Evolutionary conservation across 2,797 vertebrate genomes (phyloP).

Genomic region (Esox lucius): DNA sequence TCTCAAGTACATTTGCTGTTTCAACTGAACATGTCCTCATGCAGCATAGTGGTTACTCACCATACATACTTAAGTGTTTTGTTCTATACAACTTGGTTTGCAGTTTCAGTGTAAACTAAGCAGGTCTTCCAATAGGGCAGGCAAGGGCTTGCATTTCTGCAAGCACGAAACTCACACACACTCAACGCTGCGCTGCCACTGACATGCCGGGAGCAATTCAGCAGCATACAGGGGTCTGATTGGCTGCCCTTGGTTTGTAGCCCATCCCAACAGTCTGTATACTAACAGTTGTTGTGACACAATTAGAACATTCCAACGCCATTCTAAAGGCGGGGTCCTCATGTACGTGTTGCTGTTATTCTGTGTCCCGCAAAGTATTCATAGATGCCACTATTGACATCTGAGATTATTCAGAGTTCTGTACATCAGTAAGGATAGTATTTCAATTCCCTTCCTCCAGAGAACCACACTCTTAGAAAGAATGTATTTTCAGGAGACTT

Average conservation of each 20-base stretch:
- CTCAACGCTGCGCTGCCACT: slow-evolving; percentile 3
- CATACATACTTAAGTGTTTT: neutral
- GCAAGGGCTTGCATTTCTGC: slow-evolving; percentile 38
- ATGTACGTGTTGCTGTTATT: slow-evolving; percentile 3
- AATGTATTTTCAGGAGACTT: too few relatives aligned
- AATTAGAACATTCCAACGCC: slow-evolving; percentile 35
- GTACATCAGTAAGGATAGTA: neutral
- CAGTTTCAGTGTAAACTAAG: neutral
- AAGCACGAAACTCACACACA: neutral
- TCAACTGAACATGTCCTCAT: neutral
- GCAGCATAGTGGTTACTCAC: neutral
- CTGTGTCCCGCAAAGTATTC: slow-evolving; percentile 6
- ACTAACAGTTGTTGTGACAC: slow-evolving; percentile 12
- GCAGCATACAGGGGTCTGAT: slow-evolving; percentile 30
- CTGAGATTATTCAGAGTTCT: neutral
- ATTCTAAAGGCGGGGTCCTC: slow-evolving; percentile 20
- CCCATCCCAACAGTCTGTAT: slow-evolving; percentile 30
- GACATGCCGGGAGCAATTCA: neutral
- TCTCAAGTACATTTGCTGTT: neutral
- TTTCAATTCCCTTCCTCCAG: too few relatives aligned
- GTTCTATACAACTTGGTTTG: neutral
- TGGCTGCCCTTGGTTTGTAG: slow-evolving; percentile 37
- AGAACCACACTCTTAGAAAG: too few relatives aligned
- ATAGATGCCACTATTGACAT: neutral
- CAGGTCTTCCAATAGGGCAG: slow-evolving; percentile 24